Evolutionary conservation across 2,888 invertebrate species (phyloP), one percentile per base, ranked within the genome.

Genomic region (Drosophila antonietae): DNA sequence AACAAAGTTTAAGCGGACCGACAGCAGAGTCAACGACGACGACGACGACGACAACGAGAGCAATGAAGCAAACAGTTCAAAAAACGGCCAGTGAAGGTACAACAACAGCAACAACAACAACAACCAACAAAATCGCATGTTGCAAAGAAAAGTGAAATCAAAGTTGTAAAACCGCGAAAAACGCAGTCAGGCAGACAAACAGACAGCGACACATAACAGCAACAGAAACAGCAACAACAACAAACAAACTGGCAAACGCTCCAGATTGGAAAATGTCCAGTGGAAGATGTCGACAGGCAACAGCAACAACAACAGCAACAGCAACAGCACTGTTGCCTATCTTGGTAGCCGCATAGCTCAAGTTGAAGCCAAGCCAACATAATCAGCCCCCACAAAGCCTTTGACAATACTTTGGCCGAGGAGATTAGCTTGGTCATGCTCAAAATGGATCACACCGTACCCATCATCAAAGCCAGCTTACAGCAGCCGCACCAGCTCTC

Each of bases 121-220:
- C 52, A 52, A 20, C 8, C 63, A 75, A 63, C 69, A 56, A 47
- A 78, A 67, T 85, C 82, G 89, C 89, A 89, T 89, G 89, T 85
- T 89, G 88, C 88, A 89, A 87, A 89, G 86, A 87, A 87, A 87
- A 87, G 86, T 87, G 90, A 87, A 87, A 87, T 87, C 86, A 87
- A 87, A 87, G 86, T 90, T 87, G 82, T 89, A 85, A 89, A 87
- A 88, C 83, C 90, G 84, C 87, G 89, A 86, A 89, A 86, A 86
- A 88, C 84, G 84, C 84, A 85, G 84, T 85, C 81, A 86, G 78
- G 66, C 82, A 78, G 80, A 74, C 75, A 87, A 78, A 74, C 86
- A 68, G 86, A 77, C 71, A 75, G 70, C 68, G 73, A 88, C 85
- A 80, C 76, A 85, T 89, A 89, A 84, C 80, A 73, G 75, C 73